These are phyloP conservation scores for Acanthiza pusilla DNA, from an alignment of 2,797 vertebrate genomes.

Conservation along the genomic window DNA sequence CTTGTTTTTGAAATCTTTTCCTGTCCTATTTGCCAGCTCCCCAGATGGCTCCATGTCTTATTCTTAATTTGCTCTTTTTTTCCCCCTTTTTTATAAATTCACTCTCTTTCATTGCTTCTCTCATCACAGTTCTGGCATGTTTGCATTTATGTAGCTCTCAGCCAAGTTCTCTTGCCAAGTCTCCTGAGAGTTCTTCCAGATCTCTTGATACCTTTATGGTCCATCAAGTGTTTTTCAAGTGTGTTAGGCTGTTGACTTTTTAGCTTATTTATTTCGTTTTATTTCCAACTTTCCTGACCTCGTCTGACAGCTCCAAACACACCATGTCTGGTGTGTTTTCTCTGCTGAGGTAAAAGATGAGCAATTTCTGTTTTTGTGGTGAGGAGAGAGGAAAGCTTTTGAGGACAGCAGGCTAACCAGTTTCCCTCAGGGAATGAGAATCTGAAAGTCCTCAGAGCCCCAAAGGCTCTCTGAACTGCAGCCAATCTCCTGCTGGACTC, in stretches of 20 bases:
- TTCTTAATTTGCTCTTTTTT: not conserved
- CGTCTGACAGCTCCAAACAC: not conserved
- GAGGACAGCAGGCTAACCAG: not conserved
- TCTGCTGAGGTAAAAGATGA: not conserved
- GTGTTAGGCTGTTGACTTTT: not conserved
- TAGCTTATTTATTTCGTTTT: not conserved
- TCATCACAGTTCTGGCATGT: constrained; percentile 32
- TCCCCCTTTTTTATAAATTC: not conserved
- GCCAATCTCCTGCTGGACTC: not conserved
- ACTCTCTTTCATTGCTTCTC: not conserved
- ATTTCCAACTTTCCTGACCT: not conserved
- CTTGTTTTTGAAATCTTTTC: constrained; percentile 41
- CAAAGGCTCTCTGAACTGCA: not conserved
- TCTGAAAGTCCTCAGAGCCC: not conserved
- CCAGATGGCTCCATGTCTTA: constrained; percentile 8
- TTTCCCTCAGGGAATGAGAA: not conserved
- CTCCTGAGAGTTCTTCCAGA: not conserved
- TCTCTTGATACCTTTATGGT: not conserved
- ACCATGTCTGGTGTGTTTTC: not conserved
- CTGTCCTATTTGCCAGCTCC: constrained; percentile 8
- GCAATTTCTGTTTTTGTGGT: not conserved
- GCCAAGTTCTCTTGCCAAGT: constrained; percentile 6
- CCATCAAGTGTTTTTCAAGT: constrained; percentile 17
- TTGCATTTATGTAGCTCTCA: not conserved
- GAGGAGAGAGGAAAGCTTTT: not conserved